Conservation (phyloP, 1,140 invertebrate species). For the Drosophila subobscura region DNA sequence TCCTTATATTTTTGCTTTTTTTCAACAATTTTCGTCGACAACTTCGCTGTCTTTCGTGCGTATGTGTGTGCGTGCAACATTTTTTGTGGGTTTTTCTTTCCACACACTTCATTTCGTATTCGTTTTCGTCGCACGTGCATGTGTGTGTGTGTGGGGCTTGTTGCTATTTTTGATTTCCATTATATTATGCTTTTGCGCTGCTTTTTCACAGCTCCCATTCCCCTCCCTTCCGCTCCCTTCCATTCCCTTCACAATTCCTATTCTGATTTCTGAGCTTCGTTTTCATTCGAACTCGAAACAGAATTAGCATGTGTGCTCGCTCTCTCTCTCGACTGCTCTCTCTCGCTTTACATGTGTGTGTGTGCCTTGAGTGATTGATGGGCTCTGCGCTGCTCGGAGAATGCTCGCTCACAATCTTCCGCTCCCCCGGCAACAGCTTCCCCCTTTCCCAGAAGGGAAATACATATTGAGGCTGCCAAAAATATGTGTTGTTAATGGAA, state of each 20-base stretch:
- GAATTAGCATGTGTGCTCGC: conserved; percentile 53
- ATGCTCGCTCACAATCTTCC: conserved; percentile 46
- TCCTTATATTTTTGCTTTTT: conserved; percentile 25
- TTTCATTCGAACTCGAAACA: conserved; percentile 72
- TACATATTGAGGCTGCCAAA: conserved; percentile 71
- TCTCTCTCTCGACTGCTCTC: conserved; percentile 9
- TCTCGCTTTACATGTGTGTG: conserved; percentile 15
- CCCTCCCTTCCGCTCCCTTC: conserved; percentile 18
- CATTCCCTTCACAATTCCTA: conserved; percentile 51
- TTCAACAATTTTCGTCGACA: conserved; percentile 61
- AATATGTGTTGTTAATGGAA: conserved; percentile 77
- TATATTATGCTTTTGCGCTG: conserved; percentile 46
- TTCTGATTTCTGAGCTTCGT: conserved; percentile 61
- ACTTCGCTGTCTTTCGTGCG: conserved; percentile 45
- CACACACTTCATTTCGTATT: conserved; percentile 59
- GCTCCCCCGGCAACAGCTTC: conserved; percentile 21
- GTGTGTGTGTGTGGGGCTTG: conserved; percentile 21
- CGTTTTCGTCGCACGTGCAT: neutral
- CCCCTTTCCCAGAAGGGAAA: conserved; percentile 25
- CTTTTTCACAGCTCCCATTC: conserved; percentile 54
- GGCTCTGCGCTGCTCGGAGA: conserved; percentile 61
- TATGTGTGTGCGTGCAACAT: neutral
- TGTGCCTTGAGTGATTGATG: conserved; percentile 58
- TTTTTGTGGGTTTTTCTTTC: conserved; percentile 60
- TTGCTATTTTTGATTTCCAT: conserved; percentile 52